Evolutionary conservation across 2,888 invertebrate species (phyloP).

Genomic region (Margaritifera margaritifera): DNA sequence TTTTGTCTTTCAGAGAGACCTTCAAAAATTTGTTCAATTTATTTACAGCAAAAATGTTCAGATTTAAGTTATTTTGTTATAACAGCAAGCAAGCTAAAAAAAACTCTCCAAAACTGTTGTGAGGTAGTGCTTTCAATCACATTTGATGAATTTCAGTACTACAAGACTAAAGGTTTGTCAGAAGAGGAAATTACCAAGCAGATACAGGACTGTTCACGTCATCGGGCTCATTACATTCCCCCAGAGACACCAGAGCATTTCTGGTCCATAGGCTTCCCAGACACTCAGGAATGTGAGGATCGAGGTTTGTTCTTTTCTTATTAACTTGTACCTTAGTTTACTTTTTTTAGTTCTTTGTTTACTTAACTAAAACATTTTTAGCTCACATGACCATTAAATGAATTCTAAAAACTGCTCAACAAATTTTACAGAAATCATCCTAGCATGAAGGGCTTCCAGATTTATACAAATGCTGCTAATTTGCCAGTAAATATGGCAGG

Average conservation of each 20-base stretch:
- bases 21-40: too few species aligned
- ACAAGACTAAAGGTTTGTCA: slow-evolving; percentile 52
- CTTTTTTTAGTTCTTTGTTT: too few species aligned
- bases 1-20: too few species aligned
- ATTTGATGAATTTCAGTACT: slow-evolving; percentile 59
- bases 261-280: slow-evolving; percentile 72
- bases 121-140: too few species aligned
- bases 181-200: slow-evolving; percentile 59
- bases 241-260: slow-evolving; percentile 71
- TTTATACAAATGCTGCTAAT: too few species aligned
- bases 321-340: too few species aligned
- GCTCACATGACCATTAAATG: not conserved
- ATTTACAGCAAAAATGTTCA: too few species aligned
- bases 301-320: slow-evolving; percentile 36
- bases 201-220: slow-evolving; percentile 67
- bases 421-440: not conserved
- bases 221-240: slow-evolving; percentile 62
- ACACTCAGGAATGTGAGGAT: slow-evolving; percentile 66
- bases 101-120: too few species aligned
- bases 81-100: too few species aligned
- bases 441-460: too few species aligned
- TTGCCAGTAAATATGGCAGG: too few species aligned
- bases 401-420: not conserved
- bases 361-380: not conserved
- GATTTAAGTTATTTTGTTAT: too few species aligned